A percentile compares a stretch with the other conserved stretches of the same genome.
Conservation (phyloP, 2,113 vertebrate species). For the Cochlearius cochlearius region DNA sequence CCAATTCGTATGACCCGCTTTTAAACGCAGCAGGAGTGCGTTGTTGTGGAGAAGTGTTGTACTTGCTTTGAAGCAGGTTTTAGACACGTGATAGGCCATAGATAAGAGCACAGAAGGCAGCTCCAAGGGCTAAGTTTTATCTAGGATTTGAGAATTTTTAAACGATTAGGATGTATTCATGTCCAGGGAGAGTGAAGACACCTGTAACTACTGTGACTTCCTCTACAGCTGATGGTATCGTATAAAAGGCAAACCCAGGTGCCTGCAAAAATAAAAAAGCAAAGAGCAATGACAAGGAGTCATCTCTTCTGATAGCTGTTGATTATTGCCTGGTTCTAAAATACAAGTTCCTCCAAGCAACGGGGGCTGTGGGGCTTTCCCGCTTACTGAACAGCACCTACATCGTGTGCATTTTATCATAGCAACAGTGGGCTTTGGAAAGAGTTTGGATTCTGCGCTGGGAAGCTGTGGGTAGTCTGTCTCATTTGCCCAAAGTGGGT, state of each 20-base stretch:
- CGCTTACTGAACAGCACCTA: background rate
- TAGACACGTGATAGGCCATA: accelerated
- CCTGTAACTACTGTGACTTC: background rate
- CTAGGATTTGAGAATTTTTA: background rate
- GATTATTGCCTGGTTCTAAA: background rate
- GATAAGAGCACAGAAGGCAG: background rate
- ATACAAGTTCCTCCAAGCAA: background rate
- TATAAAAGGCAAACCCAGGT: background rate
- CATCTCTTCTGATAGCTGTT: background rate
- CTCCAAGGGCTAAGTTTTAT: background rate
- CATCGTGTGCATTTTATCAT: background rate
- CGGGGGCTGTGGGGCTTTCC: background rate
- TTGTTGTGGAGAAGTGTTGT: background rate
- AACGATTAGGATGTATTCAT: background rate
- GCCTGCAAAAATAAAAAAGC: background rate
- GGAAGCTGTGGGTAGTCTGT: background rate
- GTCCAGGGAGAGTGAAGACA: background rate
- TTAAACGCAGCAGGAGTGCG: background rate
- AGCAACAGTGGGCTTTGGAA: background rate
- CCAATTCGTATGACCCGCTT: background rate
- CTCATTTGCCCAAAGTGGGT: background rate
- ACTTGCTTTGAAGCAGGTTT: background rate
- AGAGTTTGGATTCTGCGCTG: background rate
- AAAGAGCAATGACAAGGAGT: background rate
- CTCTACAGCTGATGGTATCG: background rate